These are phyloP conservation scores for Ginglymostoma cirratum DNA, from an alignment of 2,113 vertebrate genomes.

Conservation along the genomic window DNA sequence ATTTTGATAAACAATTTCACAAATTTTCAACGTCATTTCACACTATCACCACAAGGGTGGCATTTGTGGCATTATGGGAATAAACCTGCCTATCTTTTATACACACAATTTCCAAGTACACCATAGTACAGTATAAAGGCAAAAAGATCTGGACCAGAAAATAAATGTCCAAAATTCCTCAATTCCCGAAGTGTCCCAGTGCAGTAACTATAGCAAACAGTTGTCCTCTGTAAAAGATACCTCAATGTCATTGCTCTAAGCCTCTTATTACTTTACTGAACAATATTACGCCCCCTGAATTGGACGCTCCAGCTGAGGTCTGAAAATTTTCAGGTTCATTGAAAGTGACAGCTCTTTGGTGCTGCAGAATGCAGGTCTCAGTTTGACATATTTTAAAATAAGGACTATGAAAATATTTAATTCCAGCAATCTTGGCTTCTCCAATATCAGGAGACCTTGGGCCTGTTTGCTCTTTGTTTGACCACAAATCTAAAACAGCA, in stretches of 20 bases:
- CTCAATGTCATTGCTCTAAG: neutral
- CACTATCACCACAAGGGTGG: neutral
- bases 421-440: neutral
- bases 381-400: neutral
- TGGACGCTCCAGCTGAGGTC: neutral
- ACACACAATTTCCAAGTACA: neutral
- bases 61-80: neutral
- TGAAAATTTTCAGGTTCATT: neutral
- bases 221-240: neutral
- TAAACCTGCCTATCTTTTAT: neutral
- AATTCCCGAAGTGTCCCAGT: neutral
- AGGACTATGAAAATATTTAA: neutral
- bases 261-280: neutral
- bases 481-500: neutral
- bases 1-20: neutral
- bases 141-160: neutral
- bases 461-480: neutral
- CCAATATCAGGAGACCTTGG: neutral
- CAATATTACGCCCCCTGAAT: neutral
- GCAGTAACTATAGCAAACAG: neutral
- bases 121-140: neutral
- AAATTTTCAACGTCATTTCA: neutral
- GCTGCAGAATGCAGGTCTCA: neutral
- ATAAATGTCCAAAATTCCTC: neutral
- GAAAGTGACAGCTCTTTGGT: neutral